Conservation (phyloP, 2,113 vertebrate genomes). For the Tachycineta bicolor region DNA sequence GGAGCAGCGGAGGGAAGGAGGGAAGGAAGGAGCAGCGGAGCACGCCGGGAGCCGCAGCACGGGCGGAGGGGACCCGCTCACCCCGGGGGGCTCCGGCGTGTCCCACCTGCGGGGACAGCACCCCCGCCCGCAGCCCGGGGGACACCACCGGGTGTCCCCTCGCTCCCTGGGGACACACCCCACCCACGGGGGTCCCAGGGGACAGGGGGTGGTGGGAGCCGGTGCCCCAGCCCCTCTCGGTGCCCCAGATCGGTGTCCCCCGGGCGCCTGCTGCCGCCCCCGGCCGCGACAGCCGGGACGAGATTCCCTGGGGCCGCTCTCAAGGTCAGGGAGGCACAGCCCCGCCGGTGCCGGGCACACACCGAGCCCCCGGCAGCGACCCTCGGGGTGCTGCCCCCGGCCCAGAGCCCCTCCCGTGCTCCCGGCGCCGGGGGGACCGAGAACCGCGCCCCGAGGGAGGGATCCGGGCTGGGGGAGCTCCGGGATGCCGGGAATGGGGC, state of each 20-base stretch:
- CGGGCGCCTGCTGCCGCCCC: accelerated
- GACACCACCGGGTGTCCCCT: neutral
- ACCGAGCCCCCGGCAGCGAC: accelerated
- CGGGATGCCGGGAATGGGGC: neutral
- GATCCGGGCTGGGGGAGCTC: too few species aligned
- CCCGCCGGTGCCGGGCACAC: accelerated
- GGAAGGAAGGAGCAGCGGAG: neutral
- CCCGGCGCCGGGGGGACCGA: neutral
- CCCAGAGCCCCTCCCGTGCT: accelerated
- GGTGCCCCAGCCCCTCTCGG: too few species aligned
- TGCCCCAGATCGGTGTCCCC: neutral
- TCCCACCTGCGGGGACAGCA: neutral
- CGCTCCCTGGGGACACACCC: too few species aligned
- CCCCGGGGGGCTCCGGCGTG: neutral
- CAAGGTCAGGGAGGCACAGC: neutral
- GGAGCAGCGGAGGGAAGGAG: neutral
- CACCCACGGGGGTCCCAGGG: too few species aligned
- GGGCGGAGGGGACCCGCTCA: neutral
- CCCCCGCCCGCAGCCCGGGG: neutral
- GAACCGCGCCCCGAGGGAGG: accelerated
- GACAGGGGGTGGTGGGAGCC: accelerated
- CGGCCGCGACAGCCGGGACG: neutral
- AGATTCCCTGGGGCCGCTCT: neutral
- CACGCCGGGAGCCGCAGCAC: neutral
- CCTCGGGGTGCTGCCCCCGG: neutral